phyloP scores from a whole-genome alignment of 2,797 vertebrate species.

The Pelochelys cantorii region DNA sequence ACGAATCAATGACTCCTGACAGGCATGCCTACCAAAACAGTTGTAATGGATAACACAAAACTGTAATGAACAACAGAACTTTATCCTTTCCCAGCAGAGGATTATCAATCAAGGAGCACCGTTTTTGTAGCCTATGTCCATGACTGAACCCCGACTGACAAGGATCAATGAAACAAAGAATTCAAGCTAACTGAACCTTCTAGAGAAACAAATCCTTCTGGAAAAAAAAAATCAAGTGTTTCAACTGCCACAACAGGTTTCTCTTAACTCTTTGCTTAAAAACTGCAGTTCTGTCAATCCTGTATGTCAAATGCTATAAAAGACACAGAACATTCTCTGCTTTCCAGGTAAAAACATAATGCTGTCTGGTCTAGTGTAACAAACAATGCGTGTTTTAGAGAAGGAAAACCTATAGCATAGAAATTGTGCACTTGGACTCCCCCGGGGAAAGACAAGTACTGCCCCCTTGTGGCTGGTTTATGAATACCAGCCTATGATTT shows the following conservation, averaged over 20 bases:
- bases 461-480: slow-evolving; percentile 53
- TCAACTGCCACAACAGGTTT: not conserved
- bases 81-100: accelerated
- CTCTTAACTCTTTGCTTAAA: not conserved
- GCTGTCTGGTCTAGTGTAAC: not conserved
- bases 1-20: not conserved
- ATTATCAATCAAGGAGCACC: not conserved
- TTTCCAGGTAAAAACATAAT: accelerated
- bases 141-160: not conserved
- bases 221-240: not conserved
- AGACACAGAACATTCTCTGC: not conserved
- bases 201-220: not conserved
- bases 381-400: not conserved
- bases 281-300: accelerated
- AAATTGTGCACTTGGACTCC: not conserved
- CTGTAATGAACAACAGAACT: not conserved
- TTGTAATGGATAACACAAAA: not conserved
- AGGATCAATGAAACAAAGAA: not conserved
- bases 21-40: not conserved
- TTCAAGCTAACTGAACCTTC: not conserved
- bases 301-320: not conserved
- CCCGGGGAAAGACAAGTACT: slow-evolving; percentile 12
- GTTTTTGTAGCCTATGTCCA: not conserved
- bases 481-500: not conserved
- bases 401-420: accelerated